Evolutionary conservation across 2,888 invertebrate species (phyloP).

Genomic region (Parthenolecanium corni): DNA sequence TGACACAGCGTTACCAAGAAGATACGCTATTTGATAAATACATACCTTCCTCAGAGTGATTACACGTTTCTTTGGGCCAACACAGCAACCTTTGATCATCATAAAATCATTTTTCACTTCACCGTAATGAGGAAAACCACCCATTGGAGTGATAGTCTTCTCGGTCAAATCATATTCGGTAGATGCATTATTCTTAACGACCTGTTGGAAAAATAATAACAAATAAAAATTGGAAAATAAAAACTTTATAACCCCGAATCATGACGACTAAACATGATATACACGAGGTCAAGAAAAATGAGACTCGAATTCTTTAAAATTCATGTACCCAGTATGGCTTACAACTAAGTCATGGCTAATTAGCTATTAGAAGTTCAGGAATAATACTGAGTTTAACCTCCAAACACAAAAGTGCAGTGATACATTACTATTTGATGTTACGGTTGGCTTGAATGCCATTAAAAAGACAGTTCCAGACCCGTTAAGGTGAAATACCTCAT

Average conservation of each 20-base stretch:
- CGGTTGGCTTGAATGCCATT: constrained; percentile 22
- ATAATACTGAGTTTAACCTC: constrained; percentile 58
- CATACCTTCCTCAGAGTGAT: constrained; percentile 85
- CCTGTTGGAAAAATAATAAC: constrained; percentile 39
- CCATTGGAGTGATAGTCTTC: constrained; percentile 98
- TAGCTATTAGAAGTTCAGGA: constrained; percentile 60
- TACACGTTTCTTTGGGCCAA: constrained; percentile 52
- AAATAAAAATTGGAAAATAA: too few relatives aligned
- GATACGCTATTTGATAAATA: constrained; percentile 1
- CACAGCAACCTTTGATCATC: constrained; percentile 64
- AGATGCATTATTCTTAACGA: constrained; percentile 92
- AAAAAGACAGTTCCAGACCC: constrained; percentile 26
- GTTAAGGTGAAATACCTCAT: constrained; percentile 45
- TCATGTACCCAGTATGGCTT: constrained; percentile 61
- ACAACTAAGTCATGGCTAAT: constrained; percentile 51
- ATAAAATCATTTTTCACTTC: constrained; percentile 97
- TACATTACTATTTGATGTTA: constrained; percentile 30
- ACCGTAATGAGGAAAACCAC: constrained; percentile 99
- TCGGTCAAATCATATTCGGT: constrained; percentile 94
- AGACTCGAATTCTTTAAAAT: neutral
- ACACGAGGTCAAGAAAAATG: too few relatives aligned
- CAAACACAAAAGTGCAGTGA: constrained; percentile 10
- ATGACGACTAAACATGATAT: neutral
- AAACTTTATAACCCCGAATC: too few relatives aligned
- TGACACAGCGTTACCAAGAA: neutral